Conservation (phyloP, 2,113 vertebrate species). For the Arenaria interpres region DNA sequence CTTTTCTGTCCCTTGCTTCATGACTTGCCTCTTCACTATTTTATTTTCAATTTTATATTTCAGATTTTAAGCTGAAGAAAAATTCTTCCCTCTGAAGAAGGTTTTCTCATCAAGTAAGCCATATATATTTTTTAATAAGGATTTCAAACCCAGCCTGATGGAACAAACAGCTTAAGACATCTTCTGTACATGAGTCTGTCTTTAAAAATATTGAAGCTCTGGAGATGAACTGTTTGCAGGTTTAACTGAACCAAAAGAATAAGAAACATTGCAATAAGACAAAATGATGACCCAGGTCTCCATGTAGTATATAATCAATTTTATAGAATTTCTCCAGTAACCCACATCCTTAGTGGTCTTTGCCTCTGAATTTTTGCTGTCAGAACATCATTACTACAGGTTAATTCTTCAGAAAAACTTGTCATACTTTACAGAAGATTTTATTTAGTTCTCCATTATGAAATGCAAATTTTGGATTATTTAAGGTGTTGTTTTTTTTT, state of each 20-base stretch:
- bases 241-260: neutral
- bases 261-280: neutral
- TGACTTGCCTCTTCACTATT: neutral
- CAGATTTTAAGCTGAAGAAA: neutral
- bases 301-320: neutral
- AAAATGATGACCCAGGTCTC: neutral
- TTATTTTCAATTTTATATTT: neutral
- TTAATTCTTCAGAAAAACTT: neutral
- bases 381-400: neutral
- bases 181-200: neutral
- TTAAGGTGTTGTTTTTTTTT: neutral
- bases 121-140: neutral
- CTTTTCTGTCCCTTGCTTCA: neutral
- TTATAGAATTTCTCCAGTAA: neutral
- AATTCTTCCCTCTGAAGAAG: neutral
- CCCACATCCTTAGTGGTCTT: neutral
- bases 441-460: neutral
- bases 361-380: neutral
- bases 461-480: neutral
- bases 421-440: neutral
- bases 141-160: neutral
- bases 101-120: neutral
- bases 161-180: constrained; percentile 4
- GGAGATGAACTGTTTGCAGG: neutral
- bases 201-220: constrained; percentile 1